These are phyloP conservation scores for Fabriciana adippe DNA, from an alignment of 2,888 invertebrate species.

Conservation along the genomic window DNA sequence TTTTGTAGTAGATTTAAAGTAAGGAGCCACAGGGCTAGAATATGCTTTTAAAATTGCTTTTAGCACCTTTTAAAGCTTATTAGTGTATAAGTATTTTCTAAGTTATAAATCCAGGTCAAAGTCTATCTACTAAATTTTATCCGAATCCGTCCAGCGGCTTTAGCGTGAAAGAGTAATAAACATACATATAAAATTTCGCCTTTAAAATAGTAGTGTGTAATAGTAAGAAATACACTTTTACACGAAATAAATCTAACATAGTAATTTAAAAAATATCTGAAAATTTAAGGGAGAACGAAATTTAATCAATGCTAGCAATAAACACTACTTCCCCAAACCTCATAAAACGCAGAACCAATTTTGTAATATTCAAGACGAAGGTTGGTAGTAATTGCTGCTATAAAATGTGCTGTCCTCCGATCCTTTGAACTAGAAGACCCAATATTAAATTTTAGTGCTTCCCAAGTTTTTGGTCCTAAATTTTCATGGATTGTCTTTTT, in stretches of 20 bases:
- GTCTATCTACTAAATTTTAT: too few species aligned
- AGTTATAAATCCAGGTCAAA: too few species aligned
- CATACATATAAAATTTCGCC: too few species aligned
- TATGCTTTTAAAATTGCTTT: not conserved
- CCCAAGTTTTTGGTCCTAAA: conserved; percentile 66
- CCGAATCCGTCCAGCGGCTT: too few species aligned
- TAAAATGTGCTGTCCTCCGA: conserved; percentile 74
- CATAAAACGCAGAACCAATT: conserved; percentile 74
- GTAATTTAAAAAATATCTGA: not conserved
- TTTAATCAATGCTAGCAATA: conserved; percentile 60
- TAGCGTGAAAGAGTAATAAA: too few species aligned
- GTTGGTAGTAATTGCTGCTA: conserved; percentile 71
- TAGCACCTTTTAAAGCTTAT: too few species aligned
- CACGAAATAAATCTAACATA: too few species aligned
- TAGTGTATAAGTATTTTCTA: too few species aligned
- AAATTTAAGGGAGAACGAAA: conserved; percentile 42
- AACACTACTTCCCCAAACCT: conserved; percentile 59
- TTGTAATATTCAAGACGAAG: conserved; percentile 71
- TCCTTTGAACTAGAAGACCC: conserved; percentile 52
- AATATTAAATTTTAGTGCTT: conserved; percentile 75
- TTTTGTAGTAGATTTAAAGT: conserved; percentile 14
- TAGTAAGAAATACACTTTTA: too few species aligned
- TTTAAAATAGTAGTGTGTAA: too few species aligned
- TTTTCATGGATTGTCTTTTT: conserved; percentile 59
- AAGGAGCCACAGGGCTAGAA: not conserved